These are phyloP conservation scores for Aleiodes testaceus DNA, from an alignment of 2,888 invertebrate genomes.

Conservation along the genomic window DNA sequence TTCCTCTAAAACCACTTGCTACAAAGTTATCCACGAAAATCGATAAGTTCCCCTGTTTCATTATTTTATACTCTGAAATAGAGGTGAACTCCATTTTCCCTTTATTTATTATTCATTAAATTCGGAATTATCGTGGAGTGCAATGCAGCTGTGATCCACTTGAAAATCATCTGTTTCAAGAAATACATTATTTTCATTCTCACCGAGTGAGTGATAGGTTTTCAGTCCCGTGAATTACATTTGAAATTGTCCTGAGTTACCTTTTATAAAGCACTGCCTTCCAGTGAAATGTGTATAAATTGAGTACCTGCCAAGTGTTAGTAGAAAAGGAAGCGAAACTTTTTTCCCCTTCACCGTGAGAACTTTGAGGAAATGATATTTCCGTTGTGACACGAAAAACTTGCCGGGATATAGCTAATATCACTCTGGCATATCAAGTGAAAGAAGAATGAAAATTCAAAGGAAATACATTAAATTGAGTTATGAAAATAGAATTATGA, in stretches of 20 bases:
- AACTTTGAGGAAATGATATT: conserved; percentile 5
- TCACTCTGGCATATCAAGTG: neutral
- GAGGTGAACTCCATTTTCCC: neutral
- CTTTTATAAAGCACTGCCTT: neutral
- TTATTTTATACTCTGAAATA: neutral
- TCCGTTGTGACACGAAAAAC: neutral
- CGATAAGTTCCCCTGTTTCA: no score
- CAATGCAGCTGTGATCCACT: neutral
- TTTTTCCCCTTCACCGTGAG: neutral
- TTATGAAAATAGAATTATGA: neutral
- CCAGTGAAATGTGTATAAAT: conserved; percentile 12
- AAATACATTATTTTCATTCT: no score
- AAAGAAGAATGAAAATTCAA: neutral
- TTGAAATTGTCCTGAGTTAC: conserved; percentile 11
- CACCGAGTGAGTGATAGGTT: neutral
- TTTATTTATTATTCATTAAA: neutral
- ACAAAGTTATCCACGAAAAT: neutral
- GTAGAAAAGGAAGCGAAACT: neutral
- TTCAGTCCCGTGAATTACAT: conserved; percentile 12
- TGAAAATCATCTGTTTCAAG: no score
- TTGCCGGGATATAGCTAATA: neutral
- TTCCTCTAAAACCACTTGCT: neutral
- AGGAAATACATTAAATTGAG: neutral
- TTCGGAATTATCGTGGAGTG: neutral
- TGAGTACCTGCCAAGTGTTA: conserved; percentile 4